Percentiles rank a stretch among this genome's conserved stretches.
These are phyloP conservation scores for Propsilocerus akamusi DNA, from an alignment of 1,140 invertebrate genomes.

Conservation along the genomic window DNA sequence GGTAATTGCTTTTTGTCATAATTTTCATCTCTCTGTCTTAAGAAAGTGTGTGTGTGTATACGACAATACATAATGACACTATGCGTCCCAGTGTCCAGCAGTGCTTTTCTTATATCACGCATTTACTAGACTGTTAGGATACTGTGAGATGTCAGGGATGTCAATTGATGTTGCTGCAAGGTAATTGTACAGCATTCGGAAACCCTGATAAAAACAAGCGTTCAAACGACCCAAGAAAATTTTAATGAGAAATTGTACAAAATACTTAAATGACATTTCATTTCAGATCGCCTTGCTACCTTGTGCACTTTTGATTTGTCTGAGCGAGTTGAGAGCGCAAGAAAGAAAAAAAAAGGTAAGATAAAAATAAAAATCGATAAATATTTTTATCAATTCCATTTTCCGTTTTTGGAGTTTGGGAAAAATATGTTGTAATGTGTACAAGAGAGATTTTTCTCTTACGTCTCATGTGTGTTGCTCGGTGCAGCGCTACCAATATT, in stretches of 20 bases:
- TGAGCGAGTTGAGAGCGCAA: background rate
- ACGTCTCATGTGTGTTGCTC: background rate
- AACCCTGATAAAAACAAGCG: too few species aligned
- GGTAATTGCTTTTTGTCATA: too few species aligned
- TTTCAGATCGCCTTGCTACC: background rate
- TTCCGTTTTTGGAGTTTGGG: background rate
- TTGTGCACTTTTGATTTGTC: background rate
- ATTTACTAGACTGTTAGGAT: too few species aligned
- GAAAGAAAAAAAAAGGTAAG: background rate
- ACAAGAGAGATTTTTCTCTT: background rate
- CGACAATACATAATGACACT: too few species aligned
- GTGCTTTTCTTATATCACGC: too few species aligned
- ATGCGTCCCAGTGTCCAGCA: too few species aligned
- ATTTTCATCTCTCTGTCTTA: too few species aligned
- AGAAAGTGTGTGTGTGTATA: too few species aligned
- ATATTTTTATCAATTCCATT: slow-evolving; percentile 4
- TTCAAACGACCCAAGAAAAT: background rate
- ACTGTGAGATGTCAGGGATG: too few species aligned
- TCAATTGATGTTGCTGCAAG: too few species aligned
- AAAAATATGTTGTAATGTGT: slow-evolving; percentile 1
- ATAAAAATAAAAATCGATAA: background rate
- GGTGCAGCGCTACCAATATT: too few species aligned
- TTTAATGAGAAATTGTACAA: slow-evolving; percentile 3
- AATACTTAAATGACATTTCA: slow-evolving; percentile 3
- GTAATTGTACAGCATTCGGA: too few species aligned